phyloP scores from a whole-genome alignment of 1,140 invertebrate species.

The Musca domestica region DNA sequence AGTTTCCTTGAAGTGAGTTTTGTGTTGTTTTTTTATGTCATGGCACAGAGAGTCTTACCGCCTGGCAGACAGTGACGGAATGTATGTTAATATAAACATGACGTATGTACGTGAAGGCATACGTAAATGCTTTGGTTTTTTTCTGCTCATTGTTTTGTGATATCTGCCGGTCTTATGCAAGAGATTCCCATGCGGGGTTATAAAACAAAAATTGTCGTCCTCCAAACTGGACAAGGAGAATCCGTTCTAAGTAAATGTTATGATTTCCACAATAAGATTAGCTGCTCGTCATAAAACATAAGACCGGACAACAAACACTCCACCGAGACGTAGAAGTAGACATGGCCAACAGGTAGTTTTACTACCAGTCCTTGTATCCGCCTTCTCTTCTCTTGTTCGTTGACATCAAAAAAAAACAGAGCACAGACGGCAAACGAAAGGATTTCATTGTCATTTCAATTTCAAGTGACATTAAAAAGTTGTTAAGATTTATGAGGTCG shows the following conservation, averaged over 20 bases:
- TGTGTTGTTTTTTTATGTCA: too few relatives aligned
- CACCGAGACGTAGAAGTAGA: neutral
- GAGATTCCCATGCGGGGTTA: too few relatives aligned
- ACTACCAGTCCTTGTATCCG: too few relatives aligned
- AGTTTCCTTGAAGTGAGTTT: neutral
- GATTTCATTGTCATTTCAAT: neutral
- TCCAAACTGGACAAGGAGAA: neutral
- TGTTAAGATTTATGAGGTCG: too few relatives aligned
- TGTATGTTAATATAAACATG: slow-evolving; percentile 12
- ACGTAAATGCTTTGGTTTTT: too few relatives aligned
- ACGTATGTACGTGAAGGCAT: too few relatives aligned
- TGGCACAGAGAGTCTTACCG: too few relatives aligned
- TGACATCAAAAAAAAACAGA: neutral
- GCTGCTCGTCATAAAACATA: neutral
- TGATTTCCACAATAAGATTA: slow-evolving; percentile 6
- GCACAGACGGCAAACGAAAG: neutral
- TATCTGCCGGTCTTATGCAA: too few relatives aligned
- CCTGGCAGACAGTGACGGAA: neutral
- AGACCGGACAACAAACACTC: neutral
- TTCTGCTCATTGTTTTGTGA: too few relatives aligned
- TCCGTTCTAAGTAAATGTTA: slow-evolving; percentile 7
- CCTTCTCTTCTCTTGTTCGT: neutral
- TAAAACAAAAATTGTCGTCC: neutral
- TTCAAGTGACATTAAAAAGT: too few relatives aligned
- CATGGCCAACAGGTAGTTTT: slow-evolving; percentile 10